Percentiles rank a stretch among this genome's conserved stretches.
These are phyloP conservation scores for Acanthisitta chloris DNA, from an alignment of 2,113 vertebrate genomes.

Conservation along the genomic window DNA sequence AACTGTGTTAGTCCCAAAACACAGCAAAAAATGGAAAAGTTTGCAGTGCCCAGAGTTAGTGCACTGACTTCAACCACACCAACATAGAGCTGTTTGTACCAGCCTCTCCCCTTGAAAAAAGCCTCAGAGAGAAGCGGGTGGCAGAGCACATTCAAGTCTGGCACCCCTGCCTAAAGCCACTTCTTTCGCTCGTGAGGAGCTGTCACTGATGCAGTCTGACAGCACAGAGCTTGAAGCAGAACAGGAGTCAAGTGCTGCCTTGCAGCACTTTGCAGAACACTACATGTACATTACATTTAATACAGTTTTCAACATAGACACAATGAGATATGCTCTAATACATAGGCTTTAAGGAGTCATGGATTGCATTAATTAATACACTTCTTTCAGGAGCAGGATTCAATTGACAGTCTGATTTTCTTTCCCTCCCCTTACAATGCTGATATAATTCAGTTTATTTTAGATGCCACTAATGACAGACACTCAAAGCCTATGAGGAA, in stretches of 20 bases:
- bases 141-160: neutral
- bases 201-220: neutral
- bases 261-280: neutral
- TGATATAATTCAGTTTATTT: neutral
- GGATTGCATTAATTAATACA: neutral
- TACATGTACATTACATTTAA: fast-evolving
- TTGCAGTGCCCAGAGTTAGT: neutral
- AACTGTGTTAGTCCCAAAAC: neutral
- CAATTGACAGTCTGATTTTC: neutral
- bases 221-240: neutral
- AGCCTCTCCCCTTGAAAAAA: neutral
- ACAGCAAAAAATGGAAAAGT: neutral
- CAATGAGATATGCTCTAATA: neutral
- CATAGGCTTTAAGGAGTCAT: neutral
- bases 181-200: neutral
- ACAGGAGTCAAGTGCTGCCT: neutral
- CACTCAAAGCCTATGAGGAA: neutral
- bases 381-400: neutral
- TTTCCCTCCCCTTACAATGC: neutral
- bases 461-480: neutral
- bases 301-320: neutral
- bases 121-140: neutral
- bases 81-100: neutral
- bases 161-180: neutral
- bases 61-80: neutral